Percentiles rank a stretch among this genome's conserved stretches.
Evolutionary conservation across 1,140 invertebrate genomes (phyloP).

Genomic region (Drosophila sechellia): DNA sequence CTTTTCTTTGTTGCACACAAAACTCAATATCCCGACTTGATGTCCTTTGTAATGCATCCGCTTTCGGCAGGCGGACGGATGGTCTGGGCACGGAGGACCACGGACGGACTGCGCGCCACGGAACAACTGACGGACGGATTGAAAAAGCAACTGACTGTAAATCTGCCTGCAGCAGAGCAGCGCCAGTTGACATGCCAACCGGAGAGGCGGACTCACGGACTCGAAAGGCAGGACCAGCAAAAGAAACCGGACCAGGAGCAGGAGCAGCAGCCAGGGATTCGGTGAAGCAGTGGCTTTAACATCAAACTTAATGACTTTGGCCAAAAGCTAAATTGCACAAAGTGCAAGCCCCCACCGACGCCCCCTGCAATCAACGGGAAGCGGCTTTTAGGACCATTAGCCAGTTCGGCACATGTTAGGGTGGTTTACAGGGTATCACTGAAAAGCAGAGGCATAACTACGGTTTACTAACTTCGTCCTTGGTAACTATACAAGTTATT

Average conservation of each 20-base stretch:
- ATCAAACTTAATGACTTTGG: conserved; percentile 75
- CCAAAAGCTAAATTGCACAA: conserved; percentile 77
- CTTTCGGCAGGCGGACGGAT: conserved; percentile 47
- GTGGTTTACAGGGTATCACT: conserved; percentile 3
- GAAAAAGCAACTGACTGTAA: conserved; percentile 59
- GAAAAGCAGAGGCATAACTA: not conserved
- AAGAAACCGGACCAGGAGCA: conserved; percentile 15
- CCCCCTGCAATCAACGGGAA: conserved; percentile 55
- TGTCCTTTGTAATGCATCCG: conserved; percentile 82
- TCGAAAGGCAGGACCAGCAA: conserved; percentile 22
- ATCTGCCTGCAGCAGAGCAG: conserved; percentile 62
- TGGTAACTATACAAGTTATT: too few species aligned
- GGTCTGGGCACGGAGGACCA: conserved; percentile 2
- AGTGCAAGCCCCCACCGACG: conserved; percentile 18
- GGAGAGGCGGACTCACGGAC: conserved; percentile 16
- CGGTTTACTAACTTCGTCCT: too few species aligned
- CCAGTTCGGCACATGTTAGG: conserved; percentile 34
- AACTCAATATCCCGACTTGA: conserved; percentile 79
- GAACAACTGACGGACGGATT: conserved; percentile 21
- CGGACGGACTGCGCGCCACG: conserved; percentile 3
- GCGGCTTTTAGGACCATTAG: conserved; percentile 61
- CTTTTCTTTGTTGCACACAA: conserved; percentile 80
- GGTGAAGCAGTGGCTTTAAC: conserved; percentile 55
- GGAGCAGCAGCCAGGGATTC: not conserved
- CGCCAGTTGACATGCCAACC: conserved; percentile 59